phyloP scores from a whole-genome alignment of 1,140 invertebrate species.

The Drosophila grimshawi region DNA sequence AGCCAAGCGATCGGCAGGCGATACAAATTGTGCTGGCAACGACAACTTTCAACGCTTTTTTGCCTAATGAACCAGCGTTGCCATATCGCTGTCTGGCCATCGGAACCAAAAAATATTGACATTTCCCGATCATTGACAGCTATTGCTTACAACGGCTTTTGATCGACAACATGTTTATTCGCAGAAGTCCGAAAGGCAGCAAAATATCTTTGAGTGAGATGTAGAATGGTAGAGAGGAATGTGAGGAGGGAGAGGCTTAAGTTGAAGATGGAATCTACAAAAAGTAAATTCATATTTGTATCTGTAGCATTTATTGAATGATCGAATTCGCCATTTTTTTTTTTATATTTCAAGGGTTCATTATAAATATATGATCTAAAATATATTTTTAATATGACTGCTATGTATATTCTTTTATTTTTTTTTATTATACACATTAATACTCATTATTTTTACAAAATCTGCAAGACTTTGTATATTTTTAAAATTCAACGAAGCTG shows the following conservation, averaged over 20 bases:
- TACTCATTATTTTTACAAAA: background rate
- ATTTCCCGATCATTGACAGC: constrained; percentile 33
- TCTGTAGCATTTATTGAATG: too few species aligned
- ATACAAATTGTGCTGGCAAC: constrained; percentile 61
- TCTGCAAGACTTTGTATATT: background rate
- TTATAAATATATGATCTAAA: too few species aligned
- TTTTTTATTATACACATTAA: too few species aligned
- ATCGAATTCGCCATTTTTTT: too few species aligned
- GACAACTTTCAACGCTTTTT: constrained; percentile 60
- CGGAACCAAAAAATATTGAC: constrained; percentile 20
- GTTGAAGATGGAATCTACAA: background rate
- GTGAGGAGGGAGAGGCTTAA: too few species aligned
- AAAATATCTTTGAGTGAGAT: constrained; percentile 1
- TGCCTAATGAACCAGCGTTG: constrained; percentile 65
- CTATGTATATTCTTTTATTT: background rate
- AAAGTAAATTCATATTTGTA: background rate
- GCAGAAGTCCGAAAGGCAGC: background rate
- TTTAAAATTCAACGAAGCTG: background rate
- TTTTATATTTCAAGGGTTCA: too few species aligned
- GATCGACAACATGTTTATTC: constrained; percentile 23
- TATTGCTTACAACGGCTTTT: constrained; percentile 24
- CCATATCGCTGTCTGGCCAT: constrained; percentile 40
- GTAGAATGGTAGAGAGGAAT: background rate
- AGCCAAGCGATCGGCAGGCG: constrained; percentile 56
- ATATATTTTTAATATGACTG: too few species aligned